phyloP scores from a whole-genome alignment of 2,113 vertebrate genomes.

The Okapia johnstoni region DNA sequence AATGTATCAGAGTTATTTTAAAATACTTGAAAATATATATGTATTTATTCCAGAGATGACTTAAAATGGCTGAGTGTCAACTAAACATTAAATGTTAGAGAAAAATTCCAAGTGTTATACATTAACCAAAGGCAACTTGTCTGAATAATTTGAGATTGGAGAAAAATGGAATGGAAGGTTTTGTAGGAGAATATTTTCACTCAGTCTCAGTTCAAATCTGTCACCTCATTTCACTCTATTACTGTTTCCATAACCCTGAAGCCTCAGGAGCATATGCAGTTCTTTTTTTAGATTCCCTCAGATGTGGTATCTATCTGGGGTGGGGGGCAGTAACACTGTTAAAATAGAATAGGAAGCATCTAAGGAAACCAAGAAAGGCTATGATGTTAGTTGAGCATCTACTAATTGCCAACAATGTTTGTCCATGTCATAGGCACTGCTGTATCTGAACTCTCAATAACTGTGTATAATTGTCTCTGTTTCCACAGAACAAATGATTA shows the following conservation, averaged over 20 bases:
- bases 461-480: not conserved
- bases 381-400: not conserved
- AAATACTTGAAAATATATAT: conserved; percentile 14
- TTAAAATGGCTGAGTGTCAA: not conserved
- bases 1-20: conserved; percentile 5
- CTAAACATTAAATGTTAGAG: not conserved
- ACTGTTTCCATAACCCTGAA: conserved; percentile 24
- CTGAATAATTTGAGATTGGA: not conserved
- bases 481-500: not conserved
- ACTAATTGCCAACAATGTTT: not conserved
- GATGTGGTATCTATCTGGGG: not conserved
- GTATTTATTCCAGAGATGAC: not conserved
- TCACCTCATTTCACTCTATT: conserved; percentile 36
- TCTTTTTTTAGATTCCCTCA: not conserved
- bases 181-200: not conserved
- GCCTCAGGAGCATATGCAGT: not conserved
- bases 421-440: rapidly evolving
- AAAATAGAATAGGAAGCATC: not conserved
- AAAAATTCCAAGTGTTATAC: conserved; percentile 24
- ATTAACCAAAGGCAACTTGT: conserved; percentile 21
- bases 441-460: not conserved
- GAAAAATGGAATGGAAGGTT: not conserved
- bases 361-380: not conserved
- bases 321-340: not conserved
- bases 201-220: not conserved